These are phyloP conservation scores for Haliaeetus vocifer DNA, from an alignment of 2,797 vertebrate genomes.

Conservation along the genomic window DNA sequence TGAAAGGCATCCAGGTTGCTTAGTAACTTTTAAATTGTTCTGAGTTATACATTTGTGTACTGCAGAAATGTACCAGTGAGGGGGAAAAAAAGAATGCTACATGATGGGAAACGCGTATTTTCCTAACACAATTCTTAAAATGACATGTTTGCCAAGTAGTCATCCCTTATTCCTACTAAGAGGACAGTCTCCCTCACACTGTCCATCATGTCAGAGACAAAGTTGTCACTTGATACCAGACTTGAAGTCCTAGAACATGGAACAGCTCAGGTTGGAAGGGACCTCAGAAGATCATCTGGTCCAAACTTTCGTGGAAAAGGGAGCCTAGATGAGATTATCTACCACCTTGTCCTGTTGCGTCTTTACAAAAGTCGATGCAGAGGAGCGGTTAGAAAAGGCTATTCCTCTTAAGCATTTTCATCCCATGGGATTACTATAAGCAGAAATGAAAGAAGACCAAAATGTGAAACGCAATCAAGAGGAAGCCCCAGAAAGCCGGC, in stretches of 20 bases:
- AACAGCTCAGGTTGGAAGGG: neutral
- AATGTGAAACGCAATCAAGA: neutral
- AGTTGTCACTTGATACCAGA: neutral
- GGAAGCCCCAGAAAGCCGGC: neutral
- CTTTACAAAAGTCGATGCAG: neutral
- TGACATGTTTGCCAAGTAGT: neutral
- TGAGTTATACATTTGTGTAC: neutral
- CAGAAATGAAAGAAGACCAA: neutral
- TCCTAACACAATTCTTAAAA: neutral
- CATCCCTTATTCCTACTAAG: neutral
- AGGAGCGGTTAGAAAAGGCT: neutral
- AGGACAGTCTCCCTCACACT: neutral
- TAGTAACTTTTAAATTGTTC: neutral
- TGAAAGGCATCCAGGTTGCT: neutral
- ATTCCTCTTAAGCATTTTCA: neutral
- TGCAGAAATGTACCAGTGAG: neutral
- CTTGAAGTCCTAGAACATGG: neutral
- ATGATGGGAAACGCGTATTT: neutral
- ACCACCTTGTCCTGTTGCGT: rapidly evolving
- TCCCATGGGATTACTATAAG: neutral
- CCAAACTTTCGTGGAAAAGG: neutral
- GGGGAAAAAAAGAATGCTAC: neutral
- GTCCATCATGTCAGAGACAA: neutral
- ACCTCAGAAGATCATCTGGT: neutral
- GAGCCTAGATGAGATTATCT: neutral